Conservation (phyloP, 2,888 invertebrate species). For the Chalcis sispes region DNA sequence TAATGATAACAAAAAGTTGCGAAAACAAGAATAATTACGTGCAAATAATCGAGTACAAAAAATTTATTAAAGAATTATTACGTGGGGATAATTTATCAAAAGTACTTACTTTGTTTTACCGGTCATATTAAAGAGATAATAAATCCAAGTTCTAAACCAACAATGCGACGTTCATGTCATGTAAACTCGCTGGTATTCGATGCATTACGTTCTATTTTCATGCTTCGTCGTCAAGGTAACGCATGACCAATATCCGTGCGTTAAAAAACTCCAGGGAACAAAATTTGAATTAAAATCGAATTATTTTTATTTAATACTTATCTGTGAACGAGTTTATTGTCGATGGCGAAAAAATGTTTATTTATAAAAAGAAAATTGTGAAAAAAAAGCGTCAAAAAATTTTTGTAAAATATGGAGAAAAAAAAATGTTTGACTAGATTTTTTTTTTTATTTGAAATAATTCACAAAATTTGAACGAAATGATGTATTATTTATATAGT, state of each 20-base stretch:
- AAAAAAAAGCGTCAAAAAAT: too few species aligned
- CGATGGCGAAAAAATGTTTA: too few species aligned
- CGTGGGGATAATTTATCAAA: conserved; percentile 20
- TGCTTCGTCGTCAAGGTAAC: conserved; percentile 44
- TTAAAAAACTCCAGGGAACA: conserved; percentile 17
- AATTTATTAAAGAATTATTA: conserved; percentile 12
- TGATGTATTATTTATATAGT: conserved; percentile 14
- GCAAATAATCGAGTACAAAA: not conserved
- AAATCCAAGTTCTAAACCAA: conserved; percentile 32
- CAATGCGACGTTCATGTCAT: conserved; percentile 25
- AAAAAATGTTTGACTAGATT: conserved; percentile 55
- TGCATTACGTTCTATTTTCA: conserved; percentile 36
- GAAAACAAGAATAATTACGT: not conserved
- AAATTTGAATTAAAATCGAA: conserved; percentile 6
- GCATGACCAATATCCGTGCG: conserved; percentile 11
- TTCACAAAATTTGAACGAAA: conserved; percentile 18
- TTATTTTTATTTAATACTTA: conserved; percentile 11
- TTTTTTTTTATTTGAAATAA: conserved; percentile 37
- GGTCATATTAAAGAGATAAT: conserved; percentile 39
- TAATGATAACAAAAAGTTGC: too few species aligned
- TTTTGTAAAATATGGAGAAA: conserved; percentile 37
- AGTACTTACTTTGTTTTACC: conserved; percentile 50
- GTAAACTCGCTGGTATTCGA: not conserved
- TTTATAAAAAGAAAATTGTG: too few species aligned
- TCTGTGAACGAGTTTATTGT: too few species aligned